Evolutionary conservation across 2,888 invertebrate species (phyloP).

Genomic region (Tortricodes alternella): DNA sequence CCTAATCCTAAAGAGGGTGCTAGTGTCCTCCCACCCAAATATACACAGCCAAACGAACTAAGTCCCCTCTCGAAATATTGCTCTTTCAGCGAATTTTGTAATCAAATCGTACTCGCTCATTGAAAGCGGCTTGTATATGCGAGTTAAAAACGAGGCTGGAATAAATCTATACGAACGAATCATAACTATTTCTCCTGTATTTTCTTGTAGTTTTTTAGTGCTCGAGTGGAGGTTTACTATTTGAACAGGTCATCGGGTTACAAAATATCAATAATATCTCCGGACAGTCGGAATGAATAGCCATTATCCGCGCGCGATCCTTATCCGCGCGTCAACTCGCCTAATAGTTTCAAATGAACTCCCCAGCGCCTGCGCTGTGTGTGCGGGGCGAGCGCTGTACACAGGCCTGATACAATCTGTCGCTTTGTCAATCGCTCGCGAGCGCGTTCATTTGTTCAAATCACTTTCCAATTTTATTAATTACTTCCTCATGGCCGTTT

Average conservation of each 20-base stretch:
- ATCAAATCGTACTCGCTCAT: constrained; percentile 21
- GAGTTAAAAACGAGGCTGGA: constrained; percentile 2
- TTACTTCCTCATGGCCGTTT: constrained; percentile 15
- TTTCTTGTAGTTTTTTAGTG: constrained; percentile 8
- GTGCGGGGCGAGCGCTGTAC: too few species aligned
- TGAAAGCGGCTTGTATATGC: constrained; percentile 4
- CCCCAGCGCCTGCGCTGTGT: not conserved
- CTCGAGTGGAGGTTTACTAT: constrained; percentile 12
- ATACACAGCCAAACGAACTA: constrained; percentile 26
- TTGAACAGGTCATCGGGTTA: constrained; percentile 7
- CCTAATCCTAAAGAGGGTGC: constrained; percentile 29
- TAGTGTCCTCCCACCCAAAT: constrained; percentile 25
- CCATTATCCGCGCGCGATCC: constrained; percentile 22
- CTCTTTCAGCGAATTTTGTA: constrained; percentile 24
- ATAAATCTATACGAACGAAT: constrained; percentile 7
- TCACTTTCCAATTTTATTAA: constrained; percentile 19
- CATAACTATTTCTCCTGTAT: not conserved
- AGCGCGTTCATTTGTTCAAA: constrained; percentile 12
- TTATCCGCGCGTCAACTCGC: constrained; percentile 23
- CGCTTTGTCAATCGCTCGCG: constrained; percentile 7
- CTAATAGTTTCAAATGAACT: constrained; percentile 23
- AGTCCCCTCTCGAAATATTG: constrained; percentile 24
- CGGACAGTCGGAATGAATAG: constrained; percentile 13
- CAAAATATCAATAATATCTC: constrained; percentile 22
- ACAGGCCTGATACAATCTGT: constrained; percentile 26